Base-by-base conservation (phyloP, 2,113 vertebrate genomes). In the Heterotilapia buettikoferi region DNA sequence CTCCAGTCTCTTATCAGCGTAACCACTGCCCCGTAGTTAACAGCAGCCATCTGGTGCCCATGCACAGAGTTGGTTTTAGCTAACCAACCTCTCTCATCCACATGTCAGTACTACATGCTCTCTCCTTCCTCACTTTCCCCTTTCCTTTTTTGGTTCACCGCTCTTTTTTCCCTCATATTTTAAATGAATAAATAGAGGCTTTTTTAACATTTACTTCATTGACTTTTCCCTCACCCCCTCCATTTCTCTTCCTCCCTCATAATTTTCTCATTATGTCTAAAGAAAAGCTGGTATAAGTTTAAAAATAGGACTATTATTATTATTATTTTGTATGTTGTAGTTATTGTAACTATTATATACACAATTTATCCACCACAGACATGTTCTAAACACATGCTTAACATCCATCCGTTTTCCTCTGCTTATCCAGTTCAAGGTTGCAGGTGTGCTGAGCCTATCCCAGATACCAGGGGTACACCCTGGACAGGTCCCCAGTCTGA, bases 11-110 rank as follows among this genome's bases (percentile, higher is more conserved):
- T n/a, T n/a, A n/a, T n/a, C 94, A 92, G 87, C 61, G 83, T 93
- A 95, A 95, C 95, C 92, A 93, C 93, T 91, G 89, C 90, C 86
- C 89, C 84, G 4, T 80, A 81, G 86, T 94, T 93, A 95, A 93
- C 85, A 79, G 87, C 82, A 19, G 86, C 92, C 95, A 96, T 94
- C 93, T 96, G 95, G 89, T 90, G 88, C 57, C 89, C 87, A 85
- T 92, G 83, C 85, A 82, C 76, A 53, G 59, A 89, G 89, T 56
- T 88, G 87, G 84, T 84, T 90, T 81, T 82, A 88, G 68, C 68
- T 78, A 61, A 85, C 76, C 85, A 56, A 50, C 40, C 56, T 90
- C 59, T 85, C 66, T 88, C 83, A 59, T 90, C 80, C 82, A 71
- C 24, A 92, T 71, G 57, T 84, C 40, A 86, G 47, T 54, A 91